Conservation (phyloP, 2,888 invertebrate species). For the Lagria hirta region DNA sequence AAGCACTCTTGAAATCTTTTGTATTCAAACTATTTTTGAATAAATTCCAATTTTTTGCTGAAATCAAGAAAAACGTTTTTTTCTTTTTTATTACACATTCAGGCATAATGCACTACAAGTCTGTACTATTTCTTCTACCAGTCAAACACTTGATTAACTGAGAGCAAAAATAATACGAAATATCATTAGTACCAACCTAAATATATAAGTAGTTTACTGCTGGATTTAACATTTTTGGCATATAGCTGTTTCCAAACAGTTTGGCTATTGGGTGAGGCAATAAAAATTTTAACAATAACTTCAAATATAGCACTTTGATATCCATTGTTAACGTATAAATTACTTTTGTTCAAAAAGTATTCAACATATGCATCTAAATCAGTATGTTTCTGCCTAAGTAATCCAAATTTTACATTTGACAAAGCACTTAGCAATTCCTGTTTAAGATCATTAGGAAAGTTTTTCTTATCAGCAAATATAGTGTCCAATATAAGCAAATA, state of each 20-base stretch:
- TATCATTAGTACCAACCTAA: constrained; percentile 52
- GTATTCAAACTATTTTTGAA: constrained; percentile 47
- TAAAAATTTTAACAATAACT: constrained; percentile 63
- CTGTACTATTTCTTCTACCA: too few species aligned
- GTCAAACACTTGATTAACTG: too few species aligned
- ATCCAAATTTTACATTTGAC: constrained; percentile 42
- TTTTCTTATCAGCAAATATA: constrained; percentile 58
- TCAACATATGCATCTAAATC: constrained; percentile 59
- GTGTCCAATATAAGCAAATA: constrained; percentile 64
- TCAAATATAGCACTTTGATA: constrained; percentile 62
- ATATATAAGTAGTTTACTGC: constrained; percentile 64
- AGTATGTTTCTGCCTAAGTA: constrained; percentile 49
- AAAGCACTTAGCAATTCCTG: constrained; percentile 56
- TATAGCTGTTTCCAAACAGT: constrained; percentile 66
- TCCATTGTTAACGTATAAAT: constrained; percentile 56
- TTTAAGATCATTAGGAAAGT: constrained; percentile 58
- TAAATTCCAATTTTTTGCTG: constrained; percentile 53
- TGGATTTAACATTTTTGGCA: constrained; percentile 65
- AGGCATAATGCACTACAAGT: too few species aligned
- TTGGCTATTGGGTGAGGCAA: constrained; percentile 63
- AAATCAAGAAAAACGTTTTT: too few species aligned
- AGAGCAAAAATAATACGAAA: too few species aligned
- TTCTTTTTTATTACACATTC: too few species aligned
- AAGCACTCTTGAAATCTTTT: constrained; percentile 55
- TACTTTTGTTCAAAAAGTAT: constrained; percentile 66